phyloP scores from a whole-genome alignment of 2,888 invertebrate genomes.

The Melangyna quadrimaculata region DNA sequence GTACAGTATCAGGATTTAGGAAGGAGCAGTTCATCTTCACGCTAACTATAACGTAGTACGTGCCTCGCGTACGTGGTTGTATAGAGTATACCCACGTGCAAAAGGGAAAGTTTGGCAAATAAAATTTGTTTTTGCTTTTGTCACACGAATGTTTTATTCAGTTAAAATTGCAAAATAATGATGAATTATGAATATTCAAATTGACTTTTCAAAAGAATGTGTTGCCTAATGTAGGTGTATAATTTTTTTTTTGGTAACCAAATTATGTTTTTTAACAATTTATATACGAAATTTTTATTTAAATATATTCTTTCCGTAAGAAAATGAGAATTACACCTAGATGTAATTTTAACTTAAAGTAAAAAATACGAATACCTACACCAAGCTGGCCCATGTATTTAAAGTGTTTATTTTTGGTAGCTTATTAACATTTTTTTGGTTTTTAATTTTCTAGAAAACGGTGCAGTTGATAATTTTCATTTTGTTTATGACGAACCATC shows the following conservation, averaged over 20 bases:
- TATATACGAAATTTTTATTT: neutral
- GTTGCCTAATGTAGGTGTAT: neutral
- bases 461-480: no score
- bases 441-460: no score
- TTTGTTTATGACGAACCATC: no score
- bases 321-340: no score
- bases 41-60: constrained; percentile 47
- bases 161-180: constrained; percentile 28
- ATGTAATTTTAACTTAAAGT: no score
- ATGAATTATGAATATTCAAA: constrained; percentile 42
- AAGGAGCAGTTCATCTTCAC: constrained; percentile 51
- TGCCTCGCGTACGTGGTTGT: constrained; percentile 38
- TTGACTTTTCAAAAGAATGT: constrained; percentile 1
- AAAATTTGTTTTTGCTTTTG: neutral
- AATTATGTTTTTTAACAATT: neutral
- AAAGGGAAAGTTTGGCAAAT: neutral
- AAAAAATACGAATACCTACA: no score
- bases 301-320: neutral
- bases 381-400: no score
- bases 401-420: no score
- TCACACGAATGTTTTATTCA: constrained; percentile 21
- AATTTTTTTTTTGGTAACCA: neutral
- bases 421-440: no score
- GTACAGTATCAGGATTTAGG: constrained; percentile 6
- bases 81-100: neutral